Evolutionary conservation across 2,113 vertebrate genomes (phyloP), one percentile per base, ranked within the genome.

Genomic region (Gymnarchus niloticus): DNA sequence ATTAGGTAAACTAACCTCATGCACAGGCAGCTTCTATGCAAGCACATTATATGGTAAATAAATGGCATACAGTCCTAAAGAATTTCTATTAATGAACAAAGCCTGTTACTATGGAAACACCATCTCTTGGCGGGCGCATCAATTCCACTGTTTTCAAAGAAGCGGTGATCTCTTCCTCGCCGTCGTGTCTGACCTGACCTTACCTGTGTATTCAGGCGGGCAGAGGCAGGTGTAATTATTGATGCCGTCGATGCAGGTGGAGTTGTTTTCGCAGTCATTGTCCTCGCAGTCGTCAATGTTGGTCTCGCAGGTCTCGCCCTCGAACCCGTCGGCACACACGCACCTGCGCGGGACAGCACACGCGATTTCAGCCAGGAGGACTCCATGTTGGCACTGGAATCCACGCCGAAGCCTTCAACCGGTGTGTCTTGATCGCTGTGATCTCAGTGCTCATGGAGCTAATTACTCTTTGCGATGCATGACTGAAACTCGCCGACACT

Each of bases 191-290:
- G 54, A 23, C 25, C 17, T 41, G 41, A 56, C 86, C 93, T 88
- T 96, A 99, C 98, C 98, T 97, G 98, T 98, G 90, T 99, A 99
- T 91, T 99, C 98, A 69, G 96, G 95, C 23, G 96, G 96, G 89
- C 98, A 99, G 88, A 97, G 96, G 91, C 98, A 99, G 0, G 97
- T 99, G 90, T 99, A 99, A 94, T 99, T 99, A 92, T 99, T 99
- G 93, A 99, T 96, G 56, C 98, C 98, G 88, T 99, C 98, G 0
- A 99, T 91, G 33, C 98, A 99, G 2, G 98, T 99, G 52, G 98
- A 97, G 91, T 99, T 99, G 92, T 99, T 99, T 91, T 99, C 98
- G 88, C 98, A 99, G 92, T 99, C 98, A 82, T 99, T 99, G 86
- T 99, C 98, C 90, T 99, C 98, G 87, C 98, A 99, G 90, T 99